Percentiles rank a stretch among this genome's conserved stretches.
Evolutionary conservation across 2,888 invertebrate species (phyloP).

Genomic region (Desoria tigrina): DNA sequence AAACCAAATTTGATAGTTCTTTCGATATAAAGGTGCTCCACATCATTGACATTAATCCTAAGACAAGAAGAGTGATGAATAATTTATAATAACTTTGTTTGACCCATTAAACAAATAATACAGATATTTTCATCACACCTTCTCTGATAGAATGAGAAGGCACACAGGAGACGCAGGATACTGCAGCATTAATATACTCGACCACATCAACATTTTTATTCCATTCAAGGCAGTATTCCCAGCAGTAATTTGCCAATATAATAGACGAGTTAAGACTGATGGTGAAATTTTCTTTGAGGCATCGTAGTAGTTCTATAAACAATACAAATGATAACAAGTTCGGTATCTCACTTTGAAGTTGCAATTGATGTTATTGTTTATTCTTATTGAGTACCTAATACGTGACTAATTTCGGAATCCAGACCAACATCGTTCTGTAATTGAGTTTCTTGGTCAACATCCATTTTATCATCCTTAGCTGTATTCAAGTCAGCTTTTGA

Average conservation of each 20-base stretch:
- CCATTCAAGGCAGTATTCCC: constrained; percentile 89
- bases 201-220: constrained; percentile 72
- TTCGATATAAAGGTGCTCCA: constrained; percentile 88
- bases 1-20: constrained; percentile 74
- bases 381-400: constrained; percentile 34
- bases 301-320: constrained; percentile 51
- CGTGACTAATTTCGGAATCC: constrained; percentile 29
- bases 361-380: background rate
- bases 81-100: constrained; percentile 11
- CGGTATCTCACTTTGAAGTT: constrained; percentile 1
- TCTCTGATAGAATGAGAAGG: constrained; percentile 67
- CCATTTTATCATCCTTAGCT: constrained; percentile 7
- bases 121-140: no score
- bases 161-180: constrained; percentile 69
- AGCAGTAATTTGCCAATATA: constrained; percentile 80
- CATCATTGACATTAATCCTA: constrained; percentile 77
- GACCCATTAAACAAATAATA: no score
- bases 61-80: constrained; percentile 35
- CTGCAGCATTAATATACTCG: constrained; percentile 69
- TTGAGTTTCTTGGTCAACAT: constrained; percentile 24
- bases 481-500: background rate
- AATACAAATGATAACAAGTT: no score
- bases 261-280: constrained; percentile 78
- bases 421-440: constrained; percentile 33
- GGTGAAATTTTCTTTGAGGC: constrained; percentile 70